Conservation (phyloP, 2,888 invertebrate genomes). For the Congeria kusceri region DNA sequence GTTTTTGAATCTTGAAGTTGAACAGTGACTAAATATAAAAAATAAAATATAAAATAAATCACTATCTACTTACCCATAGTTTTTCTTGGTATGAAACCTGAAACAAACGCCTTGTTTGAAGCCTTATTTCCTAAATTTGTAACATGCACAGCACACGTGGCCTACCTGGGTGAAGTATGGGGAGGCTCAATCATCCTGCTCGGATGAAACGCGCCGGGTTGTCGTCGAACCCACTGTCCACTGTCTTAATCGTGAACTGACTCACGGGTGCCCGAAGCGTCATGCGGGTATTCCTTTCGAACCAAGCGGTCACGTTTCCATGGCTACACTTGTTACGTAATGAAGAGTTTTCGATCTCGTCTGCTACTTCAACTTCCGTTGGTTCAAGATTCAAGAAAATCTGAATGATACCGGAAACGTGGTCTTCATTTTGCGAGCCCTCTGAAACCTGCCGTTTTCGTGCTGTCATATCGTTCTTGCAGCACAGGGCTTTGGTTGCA, state of each 20-base stretch:
- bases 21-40: too few relatives aligned
- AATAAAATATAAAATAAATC: too few relatives aligned
- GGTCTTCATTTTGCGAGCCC: background rate
- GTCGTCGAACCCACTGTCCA: conserved; percentile 75
- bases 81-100: too few relatives aligned
- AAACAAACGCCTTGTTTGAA: too few relatives aligned
- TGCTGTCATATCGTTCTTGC: background rate
- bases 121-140: too few relatives aligned
- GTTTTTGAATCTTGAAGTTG: too few relatives aligned
- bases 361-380: background rate
- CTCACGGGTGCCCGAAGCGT: conserved; percentile 44
- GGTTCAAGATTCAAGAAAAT: background rate
- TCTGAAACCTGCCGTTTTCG: background rate
- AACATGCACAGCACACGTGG: too few relatives aligned
- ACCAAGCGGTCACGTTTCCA: conserved; percentile 39
- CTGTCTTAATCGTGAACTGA: conserved; percentile 73
- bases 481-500: background rate
- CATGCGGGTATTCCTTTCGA: conserved; percentile 35
- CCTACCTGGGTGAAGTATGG: conserved; percentile 37
- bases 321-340: background rate
- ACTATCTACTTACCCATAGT: too few relatives aligned
- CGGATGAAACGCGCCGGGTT: conserved; percentile 42
- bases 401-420: background rate
- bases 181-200: conserved; percentile 45
- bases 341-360: too few relatives aligned